Base-by-base conservation (phyloP, 2,888 invertebrate genomes). In the Melieria crassipennis region DNA sequence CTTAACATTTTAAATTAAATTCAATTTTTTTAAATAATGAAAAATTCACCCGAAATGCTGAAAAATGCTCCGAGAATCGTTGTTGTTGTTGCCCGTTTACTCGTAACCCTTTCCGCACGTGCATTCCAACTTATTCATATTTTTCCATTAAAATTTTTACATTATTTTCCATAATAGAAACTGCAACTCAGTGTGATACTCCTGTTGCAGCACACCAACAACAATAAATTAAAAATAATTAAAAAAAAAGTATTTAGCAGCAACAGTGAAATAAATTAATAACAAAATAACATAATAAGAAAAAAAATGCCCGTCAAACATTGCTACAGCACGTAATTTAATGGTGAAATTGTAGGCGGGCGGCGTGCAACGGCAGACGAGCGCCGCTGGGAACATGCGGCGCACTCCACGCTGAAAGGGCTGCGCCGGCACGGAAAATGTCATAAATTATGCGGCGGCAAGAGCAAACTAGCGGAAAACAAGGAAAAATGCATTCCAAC, bases 221-320 rank as follows among this genome's bases (percentile, higher is more conserved):
- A 47, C 66, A 72, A 74, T 71, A 73, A 73, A 68, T 71, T 62
- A 68, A 58, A 72, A 73, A 73, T 73, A 75, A 75, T 74, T 75
- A 74, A 75, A 75, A 75, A 75, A 16, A 16, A 69, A 64, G 67
- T 69, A 72, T 75, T 75, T 75, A 74, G 69, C 69, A 72, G 48
- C 72, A 69, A 48, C 57, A 69, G 61, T 65, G 62, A 57, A 11
- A 48, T 65, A 46, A 68, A 48, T 50, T 61, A 65, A 48, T 16
- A 62, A 30, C 60, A 46, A 65, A 46, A 57, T 46, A 57, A 65
- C n/a, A 45, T 42, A 9, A 45, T 43, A n/a, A 56, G 10, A 52
- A 58, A 16, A 60, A 73, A 66, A 71, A 71, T 61, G 50, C 48
- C 50, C 50, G 50, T 48, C 30, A 65, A 63, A 63, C 60, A 16